These are phyloP conservation scores for Helogale parvula DNA, from an alignment of 2,113 vertebrate species.

Conservation along the genomic window DNA sequence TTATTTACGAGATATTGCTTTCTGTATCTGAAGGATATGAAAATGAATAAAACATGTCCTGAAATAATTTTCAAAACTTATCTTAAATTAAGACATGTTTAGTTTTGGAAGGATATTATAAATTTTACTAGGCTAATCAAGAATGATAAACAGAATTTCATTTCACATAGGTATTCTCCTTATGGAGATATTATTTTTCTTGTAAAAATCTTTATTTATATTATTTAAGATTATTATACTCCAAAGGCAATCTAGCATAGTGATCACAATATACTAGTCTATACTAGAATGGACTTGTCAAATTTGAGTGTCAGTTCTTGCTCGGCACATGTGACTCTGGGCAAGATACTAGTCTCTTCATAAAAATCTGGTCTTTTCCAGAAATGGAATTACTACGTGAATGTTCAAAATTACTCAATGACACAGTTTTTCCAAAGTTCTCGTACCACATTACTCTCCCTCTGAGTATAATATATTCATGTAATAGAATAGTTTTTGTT, in stretches of 20 bases:
- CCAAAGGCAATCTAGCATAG: not conserved
- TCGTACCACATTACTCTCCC: not conserved
- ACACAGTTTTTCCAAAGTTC: not conserved
- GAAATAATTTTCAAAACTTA: not conserved
- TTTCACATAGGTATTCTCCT: not conserved
- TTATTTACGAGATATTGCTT: not conserved
- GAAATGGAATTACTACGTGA: not conserved
- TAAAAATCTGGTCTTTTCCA: not conserved
- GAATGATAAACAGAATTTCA: not conserved
- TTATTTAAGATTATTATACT: not conserved
- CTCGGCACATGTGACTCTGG: not conserved
- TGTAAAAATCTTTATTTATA: not conserved
- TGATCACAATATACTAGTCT: not conserved
- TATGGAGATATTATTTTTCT: not conserved
- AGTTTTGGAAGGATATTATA: not conserved
- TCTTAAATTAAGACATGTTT: not conserved
- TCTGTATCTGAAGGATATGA: not conserved
- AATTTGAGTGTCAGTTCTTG: not conserved
- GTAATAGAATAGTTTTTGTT: not conserved
- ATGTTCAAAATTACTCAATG: constrained; percentile 10
- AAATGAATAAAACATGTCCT: not conserved
- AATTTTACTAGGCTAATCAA: not conserved
- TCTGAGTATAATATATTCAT: not conserved
- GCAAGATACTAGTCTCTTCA: not conserved
- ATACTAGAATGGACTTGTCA: not conserved